phyloP scores from a whole-genome alignment of 2,113 vertebrate genomes.

The Pseudorhombus dupliciocellatus region DNA sequence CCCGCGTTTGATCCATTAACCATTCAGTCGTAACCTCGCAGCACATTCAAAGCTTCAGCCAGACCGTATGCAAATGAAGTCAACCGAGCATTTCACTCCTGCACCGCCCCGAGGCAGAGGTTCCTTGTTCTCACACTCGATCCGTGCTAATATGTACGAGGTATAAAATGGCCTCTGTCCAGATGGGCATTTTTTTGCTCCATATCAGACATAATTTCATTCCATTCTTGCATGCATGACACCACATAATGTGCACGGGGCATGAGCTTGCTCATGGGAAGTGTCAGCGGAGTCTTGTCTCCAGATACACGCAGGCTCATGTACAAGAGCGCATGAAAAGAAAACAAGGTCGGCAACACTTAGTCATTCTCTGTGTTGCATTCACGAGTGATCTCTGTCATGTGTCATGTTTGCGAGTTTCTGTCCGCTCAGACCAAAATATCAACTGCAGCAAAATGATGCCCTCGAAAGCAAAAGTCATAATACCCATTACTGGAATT shows the following conservation, averaged over 20 bases:
- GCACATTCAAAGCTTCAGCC: neutral
- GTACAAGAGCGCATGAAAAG: neutral
- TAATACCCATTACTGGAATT: too few species aligned
- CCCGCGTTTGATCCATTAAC: neutral
- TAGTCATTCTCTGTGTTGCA: too few species aligned
- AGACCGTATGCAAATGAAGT: neutral
- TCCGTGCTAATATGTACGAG: neutral
- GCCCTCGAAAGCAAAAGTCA: too few species aligned
- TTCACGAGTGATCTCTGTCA: too few species aligned
- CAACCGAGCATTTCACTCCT: neutral
- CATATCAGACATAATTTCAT: too few species aligned
- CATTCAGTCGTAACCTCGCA: neutral
- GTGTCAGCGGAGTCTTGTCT: neutral
- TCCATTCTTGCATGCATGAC: neutral
- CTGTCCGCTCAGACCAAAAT: too few species aligned
- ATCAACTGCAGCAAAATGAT: too few species aligned
- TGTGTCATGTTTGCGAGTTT: too few species aligned
- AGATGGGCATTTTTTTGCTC: too few species aligned
- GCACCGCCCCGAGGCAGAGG: neutral
- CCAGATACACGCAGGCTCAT: too few species aligned
- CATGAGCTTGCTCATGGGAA: neutral
- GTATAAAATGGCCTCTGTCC: neutral
- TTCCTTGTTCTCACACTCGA: neutral
- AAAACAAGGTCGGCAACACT: neutral
- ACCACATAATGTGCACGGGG: neutral